Evolutionary conservation across 2,113 vertebrate genomes (phyloP).

Genomic region (Euleptes europaea): DNA sequence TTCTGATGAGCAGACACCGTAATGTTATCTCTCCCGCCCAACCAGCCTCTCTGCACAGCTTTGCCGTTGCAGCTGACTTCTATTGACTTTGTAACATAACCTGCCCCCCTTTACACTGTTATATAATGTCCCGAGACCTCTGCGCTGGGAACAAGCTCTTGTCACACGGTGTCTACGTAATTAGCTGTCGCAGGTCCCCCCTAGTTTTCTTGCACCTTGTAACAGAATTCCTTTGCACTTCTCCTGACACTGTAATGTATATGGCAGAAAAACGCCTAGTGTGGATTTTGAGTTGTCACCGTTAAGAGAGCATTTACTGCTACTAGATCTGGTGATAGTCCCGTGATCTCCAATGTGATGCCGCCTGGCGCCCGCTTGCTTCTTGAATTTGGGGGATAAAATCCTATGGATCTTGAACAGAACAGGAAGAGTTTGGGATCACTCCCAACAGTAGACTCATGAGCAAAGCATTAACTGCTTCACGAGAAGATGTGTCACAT

Average conservation of each 20-base stretch:
- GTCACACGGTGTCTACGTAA: background rate
- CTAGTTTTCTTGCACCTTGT: background rate
- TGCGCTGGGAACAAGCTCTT: background rate
- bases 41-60: conserved; percentile 13
- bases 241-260: background rate
- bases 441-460: too few species aligned
- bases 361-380: too few species aligned
- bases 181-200: background rate
- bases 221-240: background rate
- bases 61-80: background rate
- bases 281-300: background rate
- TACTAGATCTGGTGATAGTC: too few species aligned
- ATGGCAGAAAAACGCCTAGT: background rate
- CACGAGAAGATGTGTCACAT: too few species aligned
- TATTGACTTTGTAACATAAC: conserved; percentile 41
- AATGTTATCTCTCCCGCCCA: conserved; percentile 12
- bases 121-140: conserved; percentile 28
- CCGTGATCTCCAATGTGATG: too few species aligned
- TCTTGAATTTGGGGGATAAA: too few species aligned
- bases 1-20: conserved; percentile 25
- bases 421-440: too few species aligned
- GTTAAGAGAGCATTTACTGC: too few species aligned
- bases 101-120: conserved; percentile 9
- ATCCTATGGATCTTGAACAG: too few species aligned
- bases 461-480: too few species aligned